A percentile compares a stretch with the other conserved stretches of the same genome.
Conservation (phyloP, 2,888 invertebrate genomes). For the Drosophila incognita region DNA sequence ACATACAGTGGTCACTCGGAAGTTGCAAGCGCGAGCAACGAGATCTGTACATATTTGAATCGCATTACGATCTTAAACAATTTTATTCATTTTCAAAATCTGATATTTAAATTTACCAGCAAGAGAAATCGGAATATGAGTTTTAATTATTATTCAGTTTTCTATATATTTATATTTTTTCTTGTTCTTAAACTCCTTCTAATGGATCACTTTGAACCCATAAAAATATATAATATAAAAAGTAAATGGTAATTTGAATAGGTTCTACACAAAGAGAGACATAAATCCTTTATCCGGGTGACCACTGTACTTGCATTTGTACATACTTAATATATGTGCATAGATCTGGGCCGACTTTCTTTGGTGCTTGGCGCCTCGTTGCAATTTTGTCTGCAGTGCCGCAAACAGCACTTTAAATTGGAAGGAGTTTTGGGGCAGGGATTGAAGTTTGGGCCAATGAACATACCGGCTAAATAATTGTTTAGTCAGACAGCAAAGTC, state of each 20-base stretch:
- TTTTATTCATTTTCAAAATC: neutral
- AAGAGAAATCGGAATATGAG: too few relatives aligned
- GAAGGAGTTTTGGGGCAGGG: neutral
- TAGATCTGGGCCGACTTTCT: slow-evolving; percentile 43
- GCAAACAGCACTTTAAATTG: slow-evolving; percentile 20
- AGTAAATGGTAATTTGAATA: neutral
- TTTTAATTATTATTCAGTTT: neutral
- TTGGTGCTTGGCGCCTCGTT: slow-evolving; percentile 42
- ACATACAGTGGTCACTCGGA: slow-evolving; percentile 12
- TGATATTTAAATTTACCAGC: too few relatives aligned
- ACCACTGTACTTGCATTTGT: slow-evolving; percentile 9
- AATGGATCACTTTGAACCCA: too few relatives aligned
- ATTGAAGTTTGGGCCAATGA: slow-evolving; percentile 35
- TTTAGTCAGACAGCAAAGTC: slow-evolving; percentile 66
- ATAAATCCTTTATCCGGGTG: neutral
- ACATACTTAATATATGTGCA: slow-evolving; percentile 25
- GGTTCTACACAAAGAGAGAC: neutral
- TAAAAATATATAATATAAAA: neutral
- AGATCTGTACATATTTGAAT: neutral
- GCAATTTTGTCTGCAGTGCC: slow-evolving; percentile 58
- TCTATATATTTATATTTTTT: too few relatives aligned
- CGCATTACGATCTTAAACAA: neutral
- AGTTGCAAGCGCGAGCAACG: neutral
- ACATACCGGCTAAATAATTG: slow-evolving; percentile 61
- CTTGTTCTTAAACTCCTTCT: too few relatives aligned